These are phyloP conservation scores for Hypsibius dujardini DNA, from an alignment of 1,140 invertebrate species.

Conservation along the genomic window DNA sequence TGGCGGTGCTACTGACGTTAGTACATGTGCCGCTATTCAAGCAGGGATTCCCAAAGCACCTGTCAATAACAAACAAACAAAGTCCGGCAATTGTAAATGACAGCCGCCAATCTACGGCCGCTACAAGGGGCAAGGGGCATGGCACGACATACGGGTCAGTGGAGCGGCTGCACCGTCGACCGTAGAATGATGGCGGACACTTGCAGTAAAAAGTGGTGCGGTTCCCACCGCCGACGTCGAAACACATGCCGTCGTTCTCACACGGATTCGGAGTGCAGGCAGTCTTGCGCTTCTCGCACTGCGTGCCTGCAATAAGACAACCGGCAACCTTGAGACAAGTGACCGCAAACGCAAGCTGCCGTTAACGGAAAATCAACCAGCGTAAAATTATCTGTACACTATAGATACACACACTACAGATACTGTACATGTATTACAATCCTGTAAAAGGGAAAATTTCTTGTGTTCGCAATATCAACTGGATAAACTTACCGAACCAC, in stretches of 20 bases:
- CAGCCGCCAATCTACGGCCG: too few species aligned
- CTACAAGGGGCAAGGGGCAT: too few species aligned
- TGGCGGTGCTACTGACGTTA: constrained; percentile 17
- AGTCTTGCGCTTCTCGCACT: too few species aligned
- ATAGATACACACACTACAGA: too few species aligned
- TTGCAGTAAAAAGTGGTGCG: neutral
- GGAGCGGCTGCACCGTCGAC: neutral
- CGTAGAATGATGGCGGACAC: neutral
- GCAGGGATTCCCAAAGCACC: constrained; percentile 86
- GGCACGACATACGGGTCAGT: neutral
- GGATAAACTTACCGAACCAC: constrained; percentile 82
- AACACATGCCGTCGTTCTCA: constrained; percentile 75
- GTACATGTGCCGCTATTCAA: constrained; percentile 70
- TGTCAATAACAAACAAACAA: constrained; percentile 29
- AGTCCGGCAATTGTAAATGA: too few species aligned
- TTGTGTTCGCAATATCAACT: constrained; percentile 65
- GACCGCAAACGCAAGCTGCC: too few species aligned
- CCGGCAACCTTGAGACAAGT: too few species aligned
- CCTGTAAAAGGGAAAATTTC: too few species aligned
- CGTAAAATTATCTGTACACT: too few species aligned
- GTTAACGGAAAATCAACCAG: too few species aligned
- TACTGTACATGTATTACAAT: too few species aligned
- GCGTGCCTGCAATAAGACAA: too few species aligned
- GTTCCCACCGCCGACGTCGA: constrained; percentile 57
- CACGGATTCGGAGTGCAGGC: constrained; percentile 67